Percentiles rank a stretch among this genome's conserved stretches.
Evolutionary conservation across 2,797 vertebrate genomes (phyloP).

Genomic region (Danio tinwini): DNA sequence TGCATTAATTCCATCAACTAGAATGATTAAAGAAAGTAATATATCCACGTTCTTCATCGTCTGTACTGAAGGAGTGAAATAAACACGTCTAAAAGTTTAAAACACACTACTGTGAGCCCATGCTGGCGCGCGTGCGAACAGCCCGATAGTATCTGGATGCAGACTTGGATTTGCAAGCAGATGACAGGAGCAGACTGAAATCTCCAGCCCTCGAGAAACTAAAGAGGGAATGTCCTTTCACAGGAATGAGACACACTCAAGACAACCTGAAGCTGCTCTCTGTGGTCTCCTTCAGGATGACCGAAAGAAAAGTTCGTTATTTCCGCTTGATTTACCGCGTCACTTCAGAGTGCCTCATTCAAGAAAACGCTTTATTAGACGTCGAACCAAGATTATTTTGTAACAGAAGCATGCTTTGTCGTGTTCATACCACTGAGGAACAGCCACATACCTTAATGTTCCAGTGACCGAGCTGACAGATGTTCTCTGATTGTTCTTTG

Average conservation of each 20-base stretch:
- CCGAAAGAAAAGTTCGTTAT: background rate
- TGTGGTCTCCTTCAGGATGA: conserved; percentile 1
- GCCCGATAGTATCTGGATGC: no score
- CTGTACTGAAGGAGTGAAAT: conserved; percentile 39
- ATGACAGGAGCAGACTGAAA: background rate
- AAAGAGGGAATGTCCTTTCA: conserved; percentile 15
- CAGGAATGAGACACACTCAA: background rate
- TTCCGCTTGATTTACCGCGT: conserved; percentile 15
- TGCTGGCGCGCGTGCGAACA: background rate
- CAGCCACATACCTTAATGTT: background rate
- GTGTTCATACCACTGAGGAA: background rate
- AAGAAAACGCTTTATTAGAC: background rate
- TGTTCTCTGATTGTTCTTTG: no score
- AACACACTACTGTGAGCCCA: background rate
- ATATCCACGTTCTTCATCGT: conserved; percentile 67
- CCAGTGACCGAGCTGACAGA: no score
- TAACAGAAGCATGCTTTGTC: background rate
- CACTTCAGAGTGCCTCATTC: background rate
- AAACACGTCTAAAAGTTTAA: background rate
- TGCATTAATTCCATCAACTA: conserved; percentile 65
- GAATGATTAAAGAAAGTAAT: conserved; percentile 64
- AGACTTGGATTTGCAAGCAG: background rate
- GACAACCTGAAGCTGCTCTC: background rate
- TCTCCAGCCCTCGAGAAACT: conserved; percentile 8
- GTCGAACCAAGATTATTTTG: conserved; percentile 5